These are phyloP conservation scores for Pandemis cinnamomeana DNA, from an alignment of 2,888 invertebrate species.

Conservation along the genomic window DNA sequence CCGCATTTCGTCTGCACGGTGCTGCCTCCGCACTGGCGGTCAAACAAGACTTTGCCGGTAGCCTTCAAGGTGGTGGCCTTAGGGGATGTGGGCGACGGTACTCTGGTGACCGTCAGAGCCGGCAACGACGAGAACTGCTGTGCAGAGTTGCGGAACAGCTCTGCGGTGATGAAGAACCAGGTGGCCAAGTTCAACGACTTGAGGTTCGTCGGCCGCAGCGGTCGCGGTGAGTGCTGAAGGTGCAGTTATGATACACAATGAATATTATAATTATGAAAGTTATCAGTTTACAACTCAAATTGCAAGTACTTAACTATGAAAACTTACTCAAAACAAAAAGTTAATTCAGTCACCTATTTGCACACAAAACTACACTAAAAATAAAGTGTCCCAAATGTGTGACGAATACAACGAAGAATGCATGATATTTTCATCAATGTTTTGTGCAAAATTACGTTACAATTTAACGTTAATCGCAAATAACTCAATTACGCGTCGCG, in stretches of 20 bases:
- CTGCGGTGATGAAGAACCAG: constrained; percentile 98
- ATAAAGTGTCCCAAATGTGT: background rate
- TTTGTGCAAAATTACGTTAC: constrained; percentile 1
- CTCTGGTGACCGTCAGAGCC: constrained; percentile 96
- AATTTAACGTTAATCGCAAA: constrained; percentile 11
- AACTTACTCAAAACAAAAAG: background rate
- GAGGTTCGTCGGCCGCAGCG: constrained; percentile 98
- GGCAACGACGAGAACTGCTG: constrained; percentile 99
- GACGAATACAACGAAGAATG: background rate
- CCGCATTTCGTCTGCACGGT: constrained; percentile 98
- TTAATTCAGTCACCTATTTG: background rate
- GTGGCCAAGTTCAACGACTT: constrained; percentile 99
- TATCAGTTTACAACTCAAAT: background rate
- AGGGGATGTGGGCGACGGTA: constrained; percentile 98
- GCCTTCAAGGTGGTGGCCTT: constrained; percentile 98
- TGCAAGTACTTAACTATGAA: background rate
- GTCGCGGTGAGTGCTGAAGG: constrained; percentile 94
- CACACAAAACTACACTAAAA: background rate
- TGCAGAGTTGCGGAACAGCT: constrained; percentile 97
- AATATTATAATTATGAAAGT: constrained; percentile 44
- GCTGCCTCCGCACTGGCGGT: constrained; percentile 98
- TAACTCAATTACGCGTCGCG: constrained; percentile 6
- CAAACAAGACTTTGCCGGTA: constrained; percentile 98
- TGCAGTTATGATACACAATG: constrained; percentile 74
- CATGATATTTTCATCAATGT: background rate